A percentile compares a stretch with the other conserved stretches of the same genome.
These are phyloP conservation scores for Parauchenoglanis ngamensis DNA, from an alignment of 2,797 vertebrate genomes.

Conservation along the genomic window DNA sequence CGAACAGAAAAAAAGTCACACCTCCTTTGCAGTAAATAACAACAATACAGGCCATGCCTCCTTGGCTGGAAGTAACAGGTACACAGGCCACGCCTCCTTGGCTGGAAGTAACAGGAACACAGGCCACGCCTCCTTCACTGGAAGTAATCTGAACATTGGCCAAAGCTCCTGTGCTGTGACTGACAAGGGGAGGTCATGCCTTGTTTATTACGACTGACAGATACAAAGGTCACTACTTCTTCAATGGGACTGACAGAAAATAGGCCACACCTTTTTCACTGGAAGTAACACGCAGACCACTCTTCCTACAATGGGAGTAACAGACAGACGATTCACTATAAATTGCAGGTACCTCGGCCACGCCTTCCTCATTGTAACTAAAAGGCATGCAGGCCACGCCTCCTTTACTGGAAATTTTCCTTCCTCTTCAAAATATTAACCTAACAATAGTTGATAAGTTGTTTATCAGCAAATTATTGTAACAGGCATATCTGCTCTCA, in stretches of 20 bases:
- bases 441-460: not conserved
- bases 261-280: not conserved
- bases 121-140: not conserved
- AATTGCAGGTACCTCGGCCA: not conserved
- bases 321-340: too few relatives aligned
- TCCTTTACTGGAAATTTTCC: not conserved
- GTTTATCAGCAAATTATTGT: not conserved
- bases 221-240: not conserved
- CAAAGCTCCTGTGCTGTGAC: not conserved
- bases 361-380: not conserved
- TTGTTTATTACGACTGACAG: not conserved
- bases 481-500: not conserved
- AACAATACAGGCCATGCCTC: not conserved
- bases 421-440: not conserved
- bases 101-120: not conserved
- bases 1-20: not conserved
- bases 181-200: not conserved
- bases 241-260: too few relatives aligned
- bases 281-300: not conserved
- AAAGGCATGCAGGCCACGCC: not conserved
- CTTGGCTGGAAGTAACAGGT: not conserved
- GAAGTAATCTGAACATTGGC: not conserved
- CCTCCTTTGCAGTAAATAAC: not conserved
- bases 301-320: too few relatives aligned
- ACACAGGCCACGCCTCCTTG: not conserved